Base-by-base conservation (phyloP, 2,888 invertebrate genomes). In the Euplagia quadripunctaria region DNA sequence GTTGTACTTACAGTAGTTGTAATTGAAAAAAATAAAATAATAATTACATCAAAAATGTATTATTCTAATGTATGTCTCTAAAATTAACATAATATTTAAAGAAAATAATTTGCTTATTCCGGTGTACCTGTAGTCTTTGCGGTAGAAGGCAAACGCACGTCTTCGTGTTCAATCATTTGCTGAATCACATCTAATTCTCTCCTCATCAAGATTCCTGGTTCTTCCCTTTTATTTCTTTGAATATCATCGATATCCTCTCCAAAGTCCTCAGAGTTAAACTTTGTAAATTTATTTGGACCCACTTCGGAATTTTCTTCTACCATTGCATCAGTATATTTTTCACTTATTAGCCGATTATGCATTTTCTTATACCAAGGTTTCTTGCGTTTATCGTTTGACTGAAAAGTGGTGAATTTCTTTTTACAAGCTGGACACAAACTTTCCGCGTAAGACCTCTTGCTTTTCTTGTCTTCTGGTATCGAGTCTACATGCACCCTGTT, bases 171-270 rank as follows among this genome's bases (percentile, higher is more conserved):
- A 9, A 90, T 76, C 74, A 86, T 90, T 64, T 58, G 87, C 17
- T 90, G 86, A 12, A 91, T 82, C 70, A 86, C 86, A 4, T 87
- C 88, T 9, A 91, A 73, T 46, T 69, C 69, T 58, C 64, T 89
- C 85, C 70, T 89, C 88, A 12, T 88, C 55, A 52, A 87, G 86
- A 43, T 84, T 85, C 0, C 86, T 81, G 43, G 71, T 81, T 0
- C 86, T 82, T 31, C 77, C 76, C 43, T 86, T 77, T 1, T 79
- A 70, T 64, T 42, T 55, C 51, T 67, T 43, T 67, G 14, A 14
- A 42, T 67, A 8, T 63, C 51, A n/a, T 31, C 4, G 1, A 16
- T 43, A 61, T 9, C 16, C 14, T 64, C 41, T 77, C 87, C 85
- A 78, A 78, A 86, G 70, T 72, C 20, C 20, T 16, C 43, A 43